Base-by-base conservation (phyloP, 2,113 vertebrate genomes). In the Callospermophilus lateralis region DNA sequence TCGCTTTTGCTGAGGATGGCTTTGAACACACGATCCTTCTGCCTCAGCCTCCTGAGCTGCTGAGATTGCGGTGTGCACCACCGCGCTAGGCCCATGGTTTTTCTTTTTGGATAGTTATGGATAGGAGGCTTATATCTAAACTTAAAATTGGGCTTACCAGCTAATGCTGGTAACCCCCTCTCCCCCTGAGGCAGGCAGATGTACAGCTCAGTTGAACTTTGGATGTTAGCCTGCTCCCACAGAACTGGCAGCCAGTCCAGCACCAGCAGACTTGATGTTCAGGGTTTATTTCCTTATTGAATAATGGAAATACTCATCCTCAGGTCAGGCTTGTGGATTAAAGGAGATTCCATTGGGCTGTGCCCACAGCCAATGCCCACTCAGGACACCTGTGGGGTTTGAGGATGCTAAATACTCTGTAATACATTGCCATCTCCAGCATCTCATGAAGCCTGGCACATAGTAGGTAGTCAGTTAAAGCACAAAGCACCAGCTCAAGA, bases 311-410 rank as follows among this genome's bases (percentile, higher is more conserved):
- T 26, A 8, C 4, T n/a, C 12, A 10, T 13, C 55, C n/a, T 61
- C 37, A 61, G 67, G 70, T 63, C n/a, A 28, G 15, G 28, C 53
- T 15, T 28, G 8, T 58, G 15, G 42, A 3, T 45, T 74, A 39
- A 79, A 77, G 67, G 48, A 95, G 48, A 78, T 19, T 26, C 13
- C 84, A 0, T 13, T 84, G n/a, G 15, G 3, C 17, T 51, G 7
- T 76, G 19, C 58, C 37, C 84, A 48, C 7, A 45, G 28, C 24
- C 5, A 20, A 26, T 51, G 17, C 19, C 39, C 51, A 51, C 1
- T 58, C 26, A 32, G 72, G n/a, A 63, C 0, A 6, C 53, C 83
- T 6, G 0, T 22, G 19, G 74, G 34, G 58, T 39, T 12, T 3
- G 0, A 86, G 34, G 42, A 9, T 78, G 51, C 10, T 20, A 45